phyloP scores from a whole-genome alignment of 2,797 vertebrate genomes.

The Cuniculus paca region DNA sequence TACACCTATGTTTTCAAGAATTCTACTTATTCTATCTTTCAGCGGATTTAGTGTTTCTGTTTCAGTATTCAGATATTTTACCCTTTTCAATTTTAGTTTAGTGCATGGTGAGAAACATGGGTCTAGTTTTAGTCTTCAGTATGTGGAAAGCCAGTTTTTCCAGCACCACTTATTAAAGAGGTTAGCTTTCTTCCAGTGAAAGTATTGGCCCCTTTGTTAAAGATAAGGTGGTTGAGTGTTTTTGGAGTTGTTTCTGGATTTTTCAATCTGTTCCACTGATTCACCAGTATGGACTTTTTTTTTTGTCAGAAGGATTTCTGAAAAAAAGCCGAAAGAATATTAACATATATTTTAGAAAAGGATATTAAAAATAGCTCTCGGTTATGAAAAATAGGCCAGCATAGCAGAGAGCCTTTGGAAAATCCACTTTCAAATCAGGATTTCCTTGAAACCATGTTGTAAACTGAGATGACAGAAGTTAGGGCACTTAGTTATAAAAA shows the following conservation, averaged over 20 bases:
- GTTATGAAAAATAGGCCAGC: neutral
- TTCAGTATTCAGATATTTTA: neutral
- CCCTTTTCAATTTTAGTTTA: neutral
- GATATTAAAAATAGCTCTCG: neutral
- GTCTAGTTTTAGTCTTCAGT: neutral
- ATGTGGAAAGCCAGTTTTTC: neutral
- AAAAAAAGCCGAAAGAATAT: neutral
- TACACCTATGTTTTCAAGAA: neutral
- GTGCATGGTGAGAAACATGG: neutral
- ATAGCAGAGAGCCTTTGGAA: neutral
- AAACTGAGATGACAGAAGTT: neutral
- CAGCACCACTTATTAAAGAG: neutral
- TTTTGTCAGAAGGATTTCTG: neutral
- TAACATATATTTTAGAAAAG: neutral
- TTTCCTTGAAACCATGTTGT: neutral
- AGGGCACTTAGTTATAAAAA: slow-evolving; percentile 13
- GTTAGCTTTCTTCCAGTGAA: neutral
- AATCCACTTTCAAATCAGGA: neutral
- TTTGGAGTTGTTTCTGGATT: neutral
- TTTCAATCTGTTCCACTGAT: neutral
- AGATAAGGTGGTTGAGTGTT: neutral
- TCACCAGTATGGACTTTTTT: neutral
- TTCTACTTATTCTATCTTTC: neutral
- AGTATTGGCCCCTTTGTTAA: neutral
- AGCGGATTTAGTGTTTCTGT: neutral